phyloP scores from a whole-genome alignment of 2,888 invertebrate genomes.

The Itoplectis maculator region DNA sequence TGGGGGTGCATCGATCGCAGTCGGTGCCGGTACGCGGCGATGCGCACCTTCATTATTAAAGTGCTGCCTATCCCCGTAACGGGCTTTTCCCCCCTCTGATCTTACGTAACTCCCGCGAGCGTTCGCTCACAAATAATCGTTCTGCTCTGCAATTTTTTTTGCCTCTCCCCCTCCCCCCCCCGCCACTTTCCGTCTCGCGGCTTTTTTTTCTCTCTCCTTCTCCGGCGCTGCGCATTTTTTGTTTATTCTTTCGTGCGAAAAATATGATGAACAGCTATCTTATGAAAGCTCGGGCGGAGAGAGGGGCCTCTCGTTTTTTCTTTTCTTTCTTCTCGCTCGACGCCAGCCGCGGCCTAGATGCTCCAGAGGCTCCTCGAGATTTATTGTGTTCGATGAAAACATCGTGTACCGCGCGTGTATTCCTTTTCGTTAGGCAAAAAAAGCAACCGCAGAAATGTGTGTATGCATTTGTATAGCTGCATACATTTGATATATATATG shows the following conservation, averaged over 20 bases:
- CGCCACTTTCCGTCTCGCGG: too few species aligned
- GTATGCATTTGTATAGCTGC: not conserved
- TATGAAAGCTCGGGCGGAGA: constrained; percentile 24
- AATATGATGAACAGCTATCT: constrained; percentile 52
- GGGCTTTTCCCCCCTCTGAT: constrained; percentile 60
- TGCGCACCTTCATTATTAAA: constrained; percentile 83
- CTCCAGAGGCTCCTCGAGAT: constrained; percentile 37
- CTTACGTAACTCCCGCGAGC: constrained; percentile 59
- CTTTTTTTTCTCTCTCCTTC: not conserved
- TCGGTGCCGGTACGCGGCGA: constrained; percentile 77
- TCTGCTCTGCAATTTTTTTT: constrained; percentile 49
- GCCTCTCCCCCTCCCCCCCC: not conserved
- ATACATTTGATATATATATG: not conserved
- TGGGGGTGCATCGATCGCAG: constrained; percentile 80
- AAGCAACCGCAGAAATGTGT: constrained; percentile 3
- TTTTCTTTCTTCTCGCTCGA: constrained; percentile 18
- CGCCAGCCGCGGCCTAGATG: constrained; percentile 5
- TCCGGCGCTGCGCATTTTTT: too few species aligned
- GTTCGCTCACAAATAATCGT: constrained; percentile 62
- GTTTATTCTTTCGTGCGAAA: constrained; percentile 33
- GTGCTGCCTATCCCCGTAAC: constrained; percentile 69
- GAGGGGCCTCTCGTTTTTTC: too few species aligned
- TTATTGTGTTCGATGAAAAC: constrained; percentile 48
- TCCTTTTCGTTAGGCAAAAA: constrained; percentile 18
- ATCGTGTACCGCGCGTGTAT: constrained; percentile 4